Percentiles rank a stretch among this genome's conserved stretches.
Conservation (phyloP, 2,888 invertebrate species). For the Eurytoma adleriae region DNA sequence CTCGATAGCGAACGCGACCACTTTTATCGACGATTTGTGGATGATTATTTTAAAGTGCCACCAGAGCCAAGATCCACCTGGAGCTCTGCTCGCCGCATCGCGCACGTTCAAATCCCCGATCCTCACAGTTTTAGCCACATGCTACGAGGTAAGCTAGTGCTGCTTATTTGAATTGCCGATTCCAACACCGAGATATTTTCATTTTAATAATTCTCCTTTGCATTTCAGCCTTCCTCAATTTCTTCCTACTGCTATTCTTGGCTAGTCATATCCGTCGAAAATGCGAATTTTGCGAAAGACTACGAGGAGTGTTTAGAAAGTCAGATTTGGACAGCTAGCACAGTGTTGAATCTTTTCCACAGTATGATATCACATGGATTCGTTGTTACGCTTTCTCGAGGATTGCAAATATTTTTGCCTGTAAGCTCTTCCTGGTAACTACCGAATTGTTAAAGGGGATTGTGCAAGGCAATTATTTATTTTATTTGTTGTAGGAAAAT, state of each 20-base stretch:
- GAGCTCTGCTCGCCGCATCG: slow-evolving; percentile 80
- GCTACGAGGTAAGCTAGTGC: slow-evolving; percentile 80
- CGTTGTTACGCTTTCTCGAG: slow-evolving; percentile 80
- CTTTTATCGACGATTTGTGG: slow-evolving; percentile 76
- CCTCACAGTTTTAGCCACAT: slow-evolving; percentile 82
- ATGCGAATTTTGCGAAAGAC: slow-evolving; percentile 61
- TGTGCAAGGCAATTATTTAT: slow-evolving; percentile 8
- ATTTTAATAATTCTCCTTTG: not conserved
- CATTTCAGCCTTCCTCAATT: slow-evolving; percentile 67
- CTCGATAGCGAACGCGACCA: slow-evolving; percentile 1
- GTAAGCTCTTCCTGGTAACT: slow-evolving; percentile 70
- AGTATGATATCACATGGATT: slow-evolving; percentile 79
- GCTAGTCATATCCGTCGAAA: slow-evolving; percentile 67
- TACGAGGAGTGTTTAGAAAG: slow-evolving; percentile 66
- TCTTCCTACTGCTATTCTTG: slow-evolving; percentile 71
- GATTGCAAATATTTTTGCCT: slow-evolving; percentile 84
- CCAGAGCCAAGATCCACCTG: slow-evolving; percentile 84
- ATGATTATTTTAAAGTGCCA: slow-evolving; percentile 82
- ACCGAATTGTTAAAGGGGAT: not conserved
- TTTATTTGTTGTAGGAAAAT: slow-evolving; percentile 79
- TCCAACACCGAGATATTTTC: slow-evolving; percentile 1
- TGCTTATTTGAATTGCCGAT: slow-evolving; percentile 69
- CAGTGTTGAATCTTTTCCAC: slow-evolving; percentile 77
- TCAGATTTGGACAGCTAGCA: slow-evolving; percentile 69
- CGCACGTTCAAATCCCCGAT: slow-evolving; percentile 80